Evolutionary conservation across 2,888 invertebrate genomes (phyloP).

Genomic region (Therioaphis trifolii): DNA sequence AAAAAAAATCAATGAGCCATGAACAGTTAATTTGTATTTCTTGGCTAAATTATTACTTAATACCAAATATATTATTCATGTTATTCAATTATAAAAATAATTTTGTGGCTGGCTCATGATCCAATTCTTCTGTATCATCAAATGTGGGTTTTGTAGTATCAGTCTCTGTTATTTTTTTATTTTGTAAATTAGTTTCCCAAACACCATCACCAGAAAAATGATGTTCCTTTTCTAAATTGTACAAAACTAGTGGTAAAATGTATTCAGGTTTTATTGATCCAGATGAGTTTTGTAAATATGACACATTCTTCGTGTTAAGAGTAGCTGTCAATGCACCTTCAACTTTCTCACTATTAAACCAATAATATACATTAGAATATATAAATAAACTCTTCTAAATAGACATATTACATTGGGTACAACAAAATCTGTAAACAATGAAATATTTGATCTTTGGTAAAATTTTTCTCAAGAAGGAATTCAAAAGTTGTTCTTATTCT

Average conservation of each 20-base stretch:
- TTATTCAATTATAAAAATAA: not conserved
- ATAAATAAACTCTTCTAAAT: not conserved
- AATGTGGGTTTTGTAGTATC: not conserved
- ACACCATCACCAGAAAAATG: slow-evolving; percentile 51
- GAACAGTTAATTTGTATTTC: not conserved
- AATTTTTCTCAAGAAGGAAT: slow-evolving; percentile 15
- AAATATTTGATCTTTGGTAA: slow-evolving; percentile 12
- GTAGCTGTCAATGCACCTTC: not conserved
- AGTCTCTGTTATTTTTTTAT: not conserved
- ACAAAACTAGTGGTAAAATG: slow-evolving; percentile 37
- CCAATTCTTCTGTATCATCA: slow-evolving; percentile 50
- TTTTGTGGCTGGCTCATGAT: slow-evolving; percentile 38
- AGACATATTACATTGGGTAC: slow-evolving; percentile 42
- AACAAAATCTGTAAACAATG: slow-evolving; percentile 30
- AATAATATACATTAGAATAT: not conserved
- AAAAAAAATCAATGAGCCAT: not conserved
- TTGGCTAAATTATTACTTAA: not conserved
- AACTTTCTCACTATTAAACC: slow-evolving; percentile 30
- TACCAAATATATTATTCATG: not conserved
- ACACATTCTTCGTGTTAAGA: slow-evolving; percentile 10
- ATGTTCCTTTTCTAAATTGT: slow-evolving; percentile 37
- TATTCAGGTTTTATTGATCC: slow-evolving; percentile 46
- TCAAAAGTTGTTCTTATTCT: slow-evolving; percentile 45
- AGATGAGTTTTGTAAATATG: not conserved
- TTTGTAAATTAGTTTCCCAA: slow-evolving; percentile 16